These are phyloP conservation scores for Oxyruncus cristatus DNA, from an alignment of 2,113 vertebrate genomes.

Conservation along the genomic window DNA sequence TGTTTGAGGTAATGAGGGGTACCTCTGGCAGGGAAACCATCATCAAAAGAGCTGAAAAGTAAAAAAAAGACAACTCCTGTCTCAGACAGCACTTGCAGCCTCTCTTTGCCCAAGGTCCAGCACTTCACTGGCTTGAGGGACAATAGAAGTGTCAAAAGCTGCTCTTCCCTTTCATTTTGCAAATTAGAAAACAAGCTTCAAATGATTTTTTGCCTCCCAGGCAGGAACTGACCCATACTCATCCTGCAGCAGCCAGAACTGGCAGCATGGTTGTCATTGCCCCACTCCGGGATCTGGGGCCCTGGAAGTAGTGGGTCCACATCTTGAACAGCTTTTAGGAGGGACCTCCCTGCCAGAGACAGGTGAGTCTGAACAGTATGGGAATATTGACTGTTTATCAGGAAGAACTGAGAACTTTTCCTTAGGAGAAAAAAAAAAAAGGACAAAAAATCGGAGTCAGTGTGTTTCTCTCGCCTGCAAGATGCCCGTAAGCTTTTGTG, in stretches of 20 bases:
- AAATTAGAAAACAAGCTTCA: background rate
- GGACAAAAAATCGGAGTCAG: background rate
- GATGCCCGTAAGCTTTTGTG: constrained; percentile 60
- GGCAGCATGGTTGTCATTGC: background rate
- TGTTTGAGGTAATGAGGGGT: background rate
- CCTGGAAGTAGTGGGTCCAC: background rate
- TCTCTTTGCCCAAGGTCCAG: background rate
- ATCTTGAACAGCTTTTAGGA: background rate
- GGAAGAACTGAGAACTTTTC: constrained; percentile 39
- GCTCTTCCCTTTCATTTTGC: background rate
- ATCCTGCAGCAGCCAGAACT: background rate
- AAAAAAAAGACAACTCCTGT: background rate
- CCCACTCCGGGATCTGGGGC: background rate
- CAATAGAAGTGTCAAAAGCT: background rate
- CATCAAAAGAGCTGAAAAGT: background rate
- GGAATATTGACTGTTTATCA: background rate
- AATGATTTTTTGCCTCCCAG: background rate
- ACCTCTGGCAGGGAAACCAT: background rate
- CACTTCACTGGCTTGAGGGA: background rate
- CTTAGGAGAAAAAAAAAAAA: background rate
- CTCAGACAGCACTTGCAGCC: background rate
- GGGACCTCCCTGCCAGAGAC: background rate
- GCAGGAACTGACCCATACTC: background rate
- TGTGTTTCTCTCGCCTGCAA: constrained; percentile 5
- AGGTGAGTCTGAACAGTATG: background rate